These are phyloP conservation scores for Yoshiicerus persimilis DNA, from an alignment of 1,140 invertebrate genomes.

Conservation along the genomic window DNA sequence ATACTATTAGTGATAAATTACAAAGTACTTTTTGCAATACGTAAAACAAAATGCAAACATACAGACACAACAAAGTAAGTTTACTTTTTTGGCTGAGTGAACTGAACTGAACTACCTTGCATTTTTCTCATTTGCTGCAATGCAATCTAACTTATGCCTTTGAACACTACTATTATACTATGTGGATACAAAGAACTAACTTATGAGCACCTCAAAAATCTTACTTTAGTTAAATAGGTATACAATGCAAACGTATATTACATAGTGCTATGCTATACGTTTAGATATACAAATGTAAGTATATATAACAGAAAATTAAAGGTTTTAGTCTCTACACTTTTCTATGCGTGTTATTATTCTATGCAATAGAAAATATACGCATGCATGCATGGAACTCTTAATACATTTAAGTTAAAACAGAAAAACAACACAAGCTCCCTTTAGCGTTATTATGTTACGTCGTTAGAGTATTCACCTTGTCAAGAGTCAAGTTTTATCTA, in stretches of 20 bases:
- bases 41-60: background rate
- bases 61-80: background rate
- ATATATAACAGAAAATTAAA: too few species aligned
- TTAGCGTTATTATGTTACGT: background rate
- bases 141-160: background rate
- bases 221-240: too few species aligned
- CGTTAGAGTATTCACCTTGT: conserved; percentile 12
- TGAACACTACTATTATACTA: background rate
- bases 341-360: background rate
- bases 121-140: background rate
- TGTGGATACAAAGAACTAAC: too few species aligned
- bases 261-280: too few species aligned
- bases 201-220: too few species aligned
- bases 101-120: background rate
- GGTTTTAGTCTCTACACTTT: too few species aligned
- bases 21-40: too few species aligned
- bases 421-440: background rate
- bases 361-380: background rate
- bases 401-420: background rate
- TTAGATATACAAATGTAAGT: too few species aligned
- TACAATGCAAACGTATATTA: too few species aligned
- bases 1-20: too few species aligned
- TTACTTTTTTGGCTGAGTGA: conserved; percentile 7
- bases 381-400: background rate
- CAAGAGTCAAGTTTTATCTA: conserved; percentile 7